Evolutionary conservation across 2,888 invertebrate genomes (phyloP), one percentile per base, ranked within the genome.

Genomic region (Cacoxenus indagator): DNA sequence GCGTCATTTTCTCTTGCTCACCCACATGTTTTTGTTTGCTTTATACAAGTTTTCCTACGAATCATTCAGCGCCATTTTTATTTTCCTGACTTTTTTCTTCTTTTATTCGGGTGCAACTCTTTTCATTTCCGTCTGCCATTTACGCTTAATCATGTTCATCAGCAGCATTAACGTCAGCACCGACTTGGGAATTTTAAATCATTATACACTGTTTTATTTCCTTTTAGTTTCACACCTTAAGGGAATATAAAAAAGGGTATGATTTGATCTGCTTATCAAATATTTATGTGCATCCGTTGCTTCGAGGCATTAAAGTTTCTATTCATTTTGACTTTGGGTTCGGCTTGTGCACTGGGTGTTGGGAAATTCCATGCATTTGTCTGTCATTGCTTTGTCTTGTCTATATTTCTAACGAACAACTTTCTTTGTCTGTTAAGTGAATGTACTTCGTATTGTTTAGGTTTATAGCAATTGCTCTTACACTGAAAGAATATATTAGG

Each of bases 221-320:
- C 29, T 17, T 22, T n/a, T 51, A 22, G 37, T 37, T 59, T 59
- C 29, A 59, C 59, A 62, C 61, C 27, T 65, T 43, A 73, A 70
- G 69, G 37, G 72, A 74, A 75, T 77, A 72, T 70, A 72, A 74
- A 75, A 69, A 76, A 69, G 74, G 66, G 22, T 46, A 82, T 80
- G 82, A 80, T 79, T 81, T 75, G 78, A 79, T 72, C 71, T 73
- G 75, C 79, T 78, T 81, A 82, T 81, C 81, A 81, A 81, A 77
- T 75, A 81, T 79, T 82, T 81, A 81, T 43, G 61, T 31, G 61
- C 61, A 62, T 62, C 61, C 61, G 37, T n/a, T 48, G 48, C 48
- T 37, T 37, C 14, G 37, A 37, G 37, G 4, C 37, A 37, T 37
- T 1, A 8, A 37, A 37, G 37, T 4, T 37, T 37, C 37, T 37